Evolutionary conservation across 2,797 vertebrate genomes (phyloP), one percentile per base, ranked within the genome.

Genomic region (Pangasius mekongensis): DNA sequence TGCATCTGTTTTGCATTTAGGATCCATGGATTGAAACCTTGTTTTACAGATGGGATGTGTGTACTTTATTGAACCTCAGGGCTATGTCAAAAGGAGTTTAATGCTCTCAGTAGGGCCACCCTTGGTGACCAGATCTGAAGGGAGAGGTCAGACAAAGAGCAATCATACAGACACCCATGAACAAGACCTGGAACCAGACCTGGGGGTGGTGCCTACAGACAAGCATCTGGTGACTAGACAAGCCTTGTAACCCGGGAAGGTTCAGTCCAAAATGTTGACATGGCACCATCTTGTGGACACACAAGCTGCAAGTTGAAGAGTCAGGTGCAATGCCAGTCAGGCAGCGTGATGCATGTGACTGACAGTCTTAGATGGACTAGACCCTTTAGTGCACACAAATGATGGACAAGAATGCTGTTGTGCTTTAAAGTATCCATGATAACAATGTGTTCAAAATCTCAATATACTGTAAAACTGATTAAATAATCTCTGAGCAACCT

Each of bases 281-380:
- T 66, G 62, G 82, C 56, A 82, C 80, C 80, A 82, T 62, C 80
- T 62, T 82, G 56, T 82, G 80, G 80, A 82, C 58, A 62, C n/a
- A n/a, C 22, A 81, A 58, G 16, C 78, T 81, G 54, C 2, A 62
- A 43, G 36, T 62, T 43, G 2, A 49, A 66, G 4, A 60, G 30
- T 33, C 60, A 2, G 62, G 43, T 83, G 39, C 27, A 52, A 30
- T 83, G 27, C 39, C 82, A 66, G 62, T 18, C 62, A 83, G 43
- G 62, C 16, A 67, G 27, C 39, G 33, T 5, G 24, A 49, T 5
- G 24, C 14, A 62, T 82, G 56, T 1, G 16, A 33, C 11, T 30
- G 52, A 33, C n/a, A 78, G 54, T 9, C 24, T 83, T 83, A 20
- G 8, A 84, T 22, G 3, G 14, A 49, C 18, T 22, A 52, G 27